Conservation (phyloP, 92 coral and sea anemone species). For the Ricordea florida region DNA sequence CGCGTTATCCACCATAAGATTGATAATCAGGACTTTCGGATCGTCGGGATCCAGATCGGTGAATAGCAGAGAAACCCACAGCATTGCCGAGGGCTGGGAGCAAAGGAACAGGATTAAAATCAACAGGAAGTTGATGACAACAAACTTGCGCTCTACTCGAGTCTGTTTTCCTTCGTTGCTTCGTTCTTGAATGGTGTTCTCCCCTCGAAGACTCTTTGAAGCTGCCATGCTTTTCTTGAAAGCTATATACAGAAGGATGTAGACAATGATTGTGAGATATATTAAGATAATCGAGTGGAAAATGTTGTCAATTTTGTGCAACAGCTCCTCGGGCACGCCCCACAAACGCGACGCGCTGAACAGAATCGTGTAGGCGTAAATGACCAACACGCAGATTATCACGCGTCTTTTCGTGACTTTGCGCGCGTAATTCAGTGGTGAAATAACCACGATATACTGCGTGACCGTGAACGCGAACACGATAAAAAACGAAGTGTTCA, state of each 20-base stretch:
- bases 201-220: constrained; percentile 7
- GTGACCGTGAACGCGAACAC: constrained; percentile 21
- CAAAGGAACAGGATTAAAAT: constrained; percentile 13
- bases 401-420: constrained; percentile 16
- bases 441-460: constrained; percentile 22
- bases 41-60: neutral
- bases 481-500: constrained; percentile 25
- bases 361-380: neutral
- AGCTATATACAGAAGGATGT: neutral
- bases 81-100: constrained; percentile 10
- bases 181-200: neutral
- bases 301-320: neutral
- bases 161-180: neutral
- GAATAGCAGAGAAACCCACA: neutral
- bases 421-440: constrained; percentile 48
- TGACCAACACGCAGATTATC: neutral
- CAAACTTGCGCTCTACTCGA: constrained; percentile 22
- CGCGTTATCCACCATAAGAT: neutral
- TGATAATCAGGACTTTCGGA: neutral
- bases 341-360: neutral
- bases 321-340: neutral
- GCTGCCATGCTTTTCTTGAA: constrained; percentile 24
- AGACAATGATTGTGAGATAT: neutral
- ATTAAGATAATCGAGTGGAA: constrained; percentile 3
- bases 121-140: constrained; percentile 23